phyloP scores from a whole-genome alignment of 2,113 vertebrate genomes.

The Notarius quadriscutis region DNA sequence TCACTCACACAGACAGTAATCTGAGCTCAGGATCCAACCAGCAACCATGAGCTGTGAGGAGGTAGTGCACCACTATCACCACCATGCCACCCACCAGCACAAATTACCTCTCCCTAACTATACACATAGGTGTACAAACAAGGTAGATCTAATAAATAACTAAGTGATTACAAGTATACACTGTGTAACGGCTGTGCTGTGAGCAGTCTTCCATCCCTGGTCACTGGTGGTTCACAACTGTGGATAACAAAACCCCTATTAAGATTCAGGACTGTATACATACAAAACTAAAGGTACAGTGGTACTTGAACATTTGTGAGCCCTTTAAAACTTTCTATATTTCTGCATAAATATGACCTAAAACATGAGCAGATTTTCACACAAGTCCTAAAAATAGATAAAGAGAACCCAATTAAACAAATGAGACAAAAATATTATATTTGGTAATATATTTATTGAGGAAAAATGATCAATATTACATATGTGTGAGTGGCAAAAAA shows the following conservation, averaged over 20 bases:
- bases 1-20: neutral
- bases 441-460: no score
- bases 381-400: no score
- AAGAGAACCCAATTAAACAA: no score
- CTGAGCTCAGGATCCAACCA: neutral
- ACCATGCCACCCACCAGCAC: neutral
- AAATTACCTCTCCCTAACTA: neutral
- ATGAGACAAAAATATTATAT: no score
- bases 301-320: no score
- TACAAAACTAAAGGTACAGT: no score
- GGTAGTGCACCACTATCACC: neutral
- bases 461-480: no score
- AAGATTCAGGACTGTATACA: neutral
- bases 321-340: no score
- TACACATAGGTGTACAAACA: neutral
- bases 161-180: neutral
- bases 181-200: neutral
- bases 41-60: neutral
- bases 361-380: no score
- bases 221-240: neutral
- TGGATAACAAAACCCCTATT: neutral
- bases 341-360: no score
- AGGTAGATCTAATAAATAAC: neutral
- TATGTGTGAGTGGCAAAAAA: no score
- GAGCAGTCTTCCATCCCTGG: neutral